phyloP scores from a whole-genome alignment of 2,888 invertebrate species.

The Ophonus ardosiacus region DNA sequence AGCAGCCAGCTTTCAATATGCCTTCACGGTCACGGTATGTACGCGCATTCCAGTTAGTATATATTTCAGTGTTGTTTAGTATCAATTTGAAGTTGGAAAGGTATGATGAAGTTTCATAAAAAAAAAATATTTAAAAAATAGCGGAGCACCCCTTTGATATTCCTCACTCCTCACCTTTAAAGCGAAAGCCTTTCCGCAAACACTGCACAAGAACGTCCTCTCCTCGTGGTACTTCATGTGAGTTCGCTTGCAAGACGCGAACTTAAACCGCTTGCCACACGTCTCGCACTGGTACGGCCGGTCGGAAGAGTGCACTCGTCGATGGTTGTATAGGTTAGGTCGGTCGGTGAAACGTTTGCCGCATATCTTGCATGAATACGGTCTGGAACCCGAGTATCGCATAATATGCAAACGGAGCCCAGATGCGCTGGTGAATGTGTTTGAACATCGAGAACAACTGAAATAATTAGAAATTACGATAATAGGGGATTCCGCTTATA shows the following conservation, averaged over 20 bases:
- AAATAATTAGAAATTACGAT: background rate
- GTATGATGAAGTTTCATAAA: no score
- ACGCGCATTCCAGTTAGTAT: no score
- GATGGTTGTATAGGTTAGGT: constrained; percentile 55
- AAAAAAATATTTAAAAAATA: background rate
- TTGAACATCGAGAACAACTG: constrained; percentile 34
- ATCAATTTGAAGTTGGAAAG: no score
- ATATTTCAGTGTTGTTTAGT: no score
- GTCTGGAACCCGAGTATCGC: constrained; percentile 40
- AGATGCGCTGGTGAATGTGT: constrained; percentile 45
- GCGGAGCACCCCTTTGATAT: background rate
- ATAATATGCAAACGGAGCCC: constrained; percentile 51
- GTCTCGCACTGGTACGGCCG: constrained; percentile 50
- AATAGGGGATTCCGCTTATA: no score
- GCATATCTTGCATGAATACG: constrained; percentile 36
- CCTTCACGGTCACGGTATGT: no score
- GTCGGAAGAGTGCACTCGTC: constrained; percentile 28
- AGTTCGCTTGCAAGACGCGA: constrained; percentile 39
- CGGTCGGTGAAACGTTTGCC: constrained; percentile 38
- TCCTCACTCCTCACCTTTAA: constrained; percentile 6
- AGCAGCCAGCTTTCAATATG: no score
- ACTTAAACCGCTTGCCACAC: constrained; percentile 56
- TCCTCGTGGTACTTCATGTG: constrained; percentile 56
- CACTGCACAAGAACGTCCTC: constrained; percentile 40
- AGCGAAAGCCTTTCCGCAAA: constrained; percentile 51